Conservation (phyloP, 1,140 invertebrate species). For the Gonatopus flavifemur region DNA sequence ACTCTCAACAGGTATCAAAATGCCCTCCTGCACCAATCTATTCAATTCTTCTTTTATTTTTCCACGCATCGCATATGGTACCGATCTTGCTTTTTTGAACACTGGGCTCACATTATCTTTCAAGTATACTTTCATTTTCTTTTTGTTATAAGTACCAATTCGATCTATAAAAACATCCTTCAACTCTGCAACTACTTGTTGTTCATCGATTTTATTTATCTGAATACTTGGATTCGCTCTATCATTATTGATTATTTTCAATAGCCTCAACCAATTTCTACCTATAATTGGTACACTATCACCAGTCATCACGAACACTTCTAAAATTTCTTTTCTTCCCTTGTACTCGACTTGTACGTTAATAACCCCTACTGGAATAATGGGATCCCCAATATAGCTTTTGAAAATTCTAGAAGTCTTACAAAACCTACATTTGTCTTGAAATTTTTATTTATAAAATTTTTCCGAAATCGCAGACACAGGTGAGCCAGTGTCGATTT, state of each 20-base stretch:
- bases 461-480: slow-evolving; percentile 7
- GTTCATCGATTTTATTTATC: too few relatives aligned
- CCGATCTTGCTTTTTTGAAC: background rate
- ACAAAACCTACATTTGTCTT: background rate
- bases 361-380: slow-evolving; percentile 9
- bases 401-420: background rate
- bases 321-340: background rate
- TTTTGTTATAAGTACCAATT: background rate
- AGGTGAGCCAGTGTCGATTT: slow-evolving; percentile 9
- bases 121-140: slow-evolving; percentile 1
- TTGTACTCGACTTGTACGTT: slow-evolving; percentile 7
- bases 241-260: too few relatives aligned
- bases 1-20: background rate
- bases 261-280: slow-evolving; percentile 21
- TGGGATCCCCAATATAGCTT: slow-evolving; percentile 5
- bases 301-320: slow-evolving; percentile 16
- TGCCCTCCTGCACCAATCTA: background rate
- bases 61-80: background rate
- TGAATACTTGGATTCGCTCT: too few relatives aligned
- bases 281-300: slow-evolving; percentile 13
- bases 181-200: too few relatives aligned
- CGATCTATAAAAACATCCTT: too few relatives aligned
- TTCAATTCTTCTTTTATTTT: background rate
- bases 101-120: background rate
- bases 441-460: slow-evolving; percentile 5